Evolutionary conservation across 1,140 invertebrate genomes (phyloP).

Genomic region (Microplitis mediator): DNA sequence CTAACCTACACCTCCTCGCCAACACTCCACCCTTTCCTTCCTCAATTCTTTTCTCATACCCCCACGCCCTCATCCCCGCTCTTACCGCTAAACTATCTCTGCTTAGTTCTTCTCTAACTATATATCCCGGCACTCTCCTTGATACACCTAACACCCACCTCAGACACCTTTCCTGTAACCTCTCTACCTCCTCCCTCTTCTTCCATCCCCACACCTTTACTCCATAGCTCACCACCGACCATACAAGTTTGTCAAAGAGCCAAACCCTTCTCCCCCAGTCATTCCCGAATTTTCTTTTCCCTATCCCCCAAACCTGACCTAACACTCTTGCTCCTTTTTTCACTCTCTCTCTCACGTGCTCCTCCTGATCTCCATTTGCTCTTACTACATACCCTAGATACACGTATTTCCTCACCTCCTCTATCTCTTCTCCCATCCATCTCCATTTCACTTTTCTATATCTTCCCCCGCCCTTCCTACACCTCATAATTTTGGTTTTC

Average conservation of each 20-base stretch:
- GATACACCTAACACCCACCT: too few relatives aligned
- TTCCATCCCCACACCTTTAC: not conserved
- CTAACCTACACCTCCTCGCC: not conserved
- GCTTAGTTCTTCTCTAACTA: not conserved
- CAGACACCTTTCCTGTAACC: too few relatives aligned
- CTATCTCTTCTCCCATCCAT: too few relatives aligned
- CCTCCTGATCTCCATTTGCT: slow-evolving; percentile 12
- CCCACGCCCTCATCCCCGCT: not conserved
- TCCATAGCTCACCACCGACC: not conserved
- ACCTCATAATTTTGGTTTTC: slow-evolving; percentile 24
- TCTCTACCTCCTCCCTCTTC: too few relatives aligned
- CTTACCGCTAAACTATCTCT: not conserved
- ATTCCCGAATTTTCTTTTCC: not conserved
- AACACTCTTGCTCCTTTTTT: not conserved
- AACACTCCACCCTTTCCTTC: not conserved
- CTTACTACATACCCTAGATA: not conserved
- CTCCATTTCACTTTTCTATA: not conserved
- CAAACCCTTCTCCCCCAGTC: not conserved
- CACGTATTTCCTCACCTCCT: too few relatives aligned
- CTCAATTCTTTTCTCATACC: slow-evolving; percentile 10
- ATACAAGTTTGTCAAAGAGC: slow-evolving; percentile 5
- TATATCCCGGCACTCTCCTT: not conserved
- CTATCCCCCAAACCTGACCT: not conserved
- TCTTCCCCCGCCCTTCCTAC: not conserved
- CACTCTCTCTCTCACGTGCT: slow-evolving; percentile 10